Evolutionary conservation across 2,797 vertebrate species (phyloP).

Genomic region (Halcyon smyrnensis): DNA sequence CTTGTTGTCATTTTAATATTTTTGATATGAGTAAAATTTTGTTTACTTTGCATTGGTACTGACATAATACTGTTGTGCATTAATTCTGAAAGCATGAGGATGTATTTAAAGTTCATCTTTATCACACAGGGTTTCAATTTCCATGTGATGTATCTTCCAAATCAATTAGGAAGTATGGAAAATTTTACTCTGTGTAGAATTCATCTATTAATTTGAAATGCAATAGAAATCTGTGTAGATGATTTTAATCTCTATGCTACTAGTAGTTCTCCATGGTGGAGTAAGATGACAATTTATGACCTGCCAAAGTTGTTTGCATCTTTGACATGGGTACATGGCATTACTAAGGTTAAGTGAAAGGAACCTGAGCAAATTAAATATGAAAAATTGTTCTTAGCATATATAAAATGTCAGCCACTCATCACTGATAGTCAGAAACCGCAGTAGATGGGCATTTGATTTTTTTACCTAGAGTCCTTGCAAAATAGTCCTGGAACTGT

Average conservation of each 20-base stretch:
- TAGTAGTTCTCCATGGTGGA: not conserved
- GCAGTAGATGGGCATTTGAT: not conserved
- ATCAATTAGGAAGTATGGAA: not conserved
- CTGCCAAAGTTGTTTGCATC: not conserved
- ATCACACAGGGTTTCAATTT: not conserved
- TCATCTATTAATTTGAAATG: not conserved
- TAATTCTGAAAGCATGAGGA: not conserved
- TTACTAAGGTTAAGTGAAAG: not conserved
- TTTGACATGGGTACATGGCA: not conserved
- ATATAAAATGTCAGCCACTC: not conserved
- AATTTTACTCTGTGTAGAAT: not conserved
- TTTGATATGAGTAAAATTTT: not conserved
- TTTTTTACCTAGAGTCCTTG: not conserved
- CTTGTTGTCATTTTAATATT: not conserved
- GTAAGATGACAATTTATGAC: not conserved
- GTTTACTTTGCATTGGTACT: not conserved
- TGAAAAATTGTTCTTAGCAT: not conserved
- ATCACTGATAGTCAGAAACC: not conserved
- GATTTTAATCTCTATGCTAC: not conserved
- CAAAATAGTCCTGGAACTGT: not conserved
- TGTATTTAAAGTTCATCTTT: conserved; percentile 1
- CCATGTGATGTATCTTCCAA: not conserved
- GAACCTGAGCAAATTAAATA: not conserved
- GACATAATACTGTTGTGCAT: not conserved
- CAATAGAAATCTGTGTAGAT: not conserved